These are phyloP conservation scores for Microctenopoma lineatum DNA, from an alignment of 2,797 vertebrate species.

Conservation along the genomic window DNA sequence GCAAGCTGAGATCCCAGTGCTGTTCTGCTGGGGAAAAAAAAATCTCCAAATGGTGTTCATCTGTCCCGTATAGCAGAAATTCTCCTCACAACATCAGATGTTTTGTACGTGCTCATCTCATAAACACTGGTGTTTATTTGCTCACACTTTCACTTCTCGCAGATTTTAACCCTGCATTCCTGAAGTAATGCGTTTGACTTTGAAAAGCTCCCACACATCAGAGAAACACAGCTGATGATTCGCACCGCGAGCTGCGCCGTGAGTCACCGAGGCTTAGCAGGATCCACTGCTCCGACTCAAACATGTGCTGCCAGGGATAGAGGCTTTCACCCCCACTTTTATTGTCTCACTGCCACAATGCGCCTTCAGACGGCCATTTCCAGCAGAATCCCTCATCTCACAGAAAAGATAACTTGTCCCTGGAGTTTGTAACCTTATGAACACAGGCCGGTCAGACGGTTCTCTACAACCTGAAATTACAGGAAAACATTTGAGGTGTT, in stretches of 20 bases:
- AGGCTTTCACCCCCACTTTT: constrained; percentile 70
- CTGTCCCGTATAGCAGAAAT: constrained; percentile 29
- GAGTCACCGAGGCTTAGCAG: constrained; percentile 84
- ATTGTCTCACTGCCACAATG: constrained; percentile 71
- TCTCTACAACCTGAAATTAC: constrained; percentile 57
- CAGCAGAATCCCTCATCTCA: constrained; percentile 50
- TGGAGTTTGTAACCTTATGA: constrained; percentile 46
- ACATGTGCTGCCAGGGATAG: constrained; percentile 76
- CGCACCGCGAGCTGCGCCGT: constrained; percentile 76
- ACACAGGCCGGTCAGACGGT: constrained; percentile 54
- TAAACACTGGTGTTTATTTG: constrained; percentile 65
- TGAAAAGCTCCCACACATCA: constrained; percentile 77
- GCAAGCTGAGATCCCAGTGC: constrained; percentile 47
- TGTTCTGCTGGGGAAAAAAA: constrained; percentile 1
- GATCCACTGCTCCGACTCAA: constrained; percentile 82
- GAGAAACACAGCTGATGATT: constrained; percentile 76
- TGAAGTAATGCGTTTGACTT: constrained; percentile 75
- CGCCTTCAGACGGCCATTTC: constrained; percentile 69
- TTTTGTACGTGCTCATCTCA: constrained; percentile 41
- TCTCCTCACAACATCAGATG: constrained; percentile 41
- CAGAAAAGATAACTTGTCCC: constrained; percentile 55
- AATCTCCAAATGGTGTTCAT: constrained; percentile 32
- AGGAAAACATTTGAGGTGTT: constrained; percentile 56
- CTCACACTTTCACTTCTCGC: constrained; percentile 62
- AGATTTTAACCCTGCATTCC: constrained; percentile 70